Evolutionary conservation across 2,888 invertebrate genomes (phyloP).

Genomic region (Euplagia quadripunctaria): DNA sequence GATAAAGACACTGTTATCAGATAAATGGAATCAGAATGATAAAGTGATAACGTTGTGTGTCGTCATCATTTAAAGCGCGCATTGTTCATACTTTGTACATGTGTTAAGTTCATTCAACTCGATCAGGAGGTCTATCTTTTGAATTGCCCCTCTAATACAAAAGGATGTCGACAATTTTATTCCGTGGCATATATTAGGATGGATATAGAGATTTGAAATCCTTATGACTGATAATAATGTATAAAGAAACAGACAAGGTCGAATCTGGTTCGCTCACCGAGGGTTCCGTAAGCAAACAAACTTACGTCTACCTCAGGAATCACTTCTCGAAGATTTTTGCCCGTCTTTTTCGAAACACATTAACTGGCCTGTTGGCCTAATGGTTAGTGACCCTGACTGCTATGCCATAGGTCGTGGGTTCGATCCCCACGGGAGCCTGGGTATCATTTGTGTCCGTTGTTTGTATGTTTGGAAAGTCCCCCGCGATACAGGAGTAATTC

Average conservation of each 20-base stretch:
- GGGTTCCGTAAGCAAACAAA: too few species aligned
- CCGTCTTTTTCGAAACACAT: too few species aligned
- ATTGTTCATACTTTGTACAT: constrained; percentile 22
- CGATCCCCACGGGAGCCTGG: too few species aligned
- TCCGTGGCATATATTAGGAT: neutral
- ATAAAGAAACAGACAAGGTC: neutral
- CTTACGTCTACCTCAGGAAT: too few species aligned
- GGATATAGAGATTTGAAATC: neutral
- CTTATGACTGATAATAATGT: neutral
- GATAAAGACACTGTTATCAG: constrained; percentile 31
- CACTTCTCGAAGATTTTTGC: too few species aligned
- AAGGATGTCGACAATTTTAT: constrained; percentile 55
- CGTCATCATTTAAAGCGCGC: constrained; percentile 10
- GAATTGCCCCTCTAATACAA: constrained; percentile 42
- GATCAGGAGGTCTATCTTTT: constrained; percentile 33
- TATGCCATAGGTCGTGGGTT: too few species aligned
- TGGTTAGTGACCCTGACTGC: too few species aligned
- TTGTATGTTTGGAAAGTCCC: too few species aligned
- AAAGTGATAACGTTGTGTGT: constrained; percentile 34
- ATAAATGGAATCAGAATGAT: constrained; percentile 37
- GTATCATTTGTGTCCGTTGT: too few species aligned
- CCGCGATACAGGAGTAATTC: too few species aligned
- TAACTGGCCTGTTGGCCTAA: too few species aligned
- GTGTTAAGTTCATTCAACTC: constrained; percentile 46
- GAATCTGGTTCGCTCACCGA: too few species aligned